Percentiles rank a stretch among this genome's conserved stretches.
These are phyloP conservation scores for Bombus affinis DNA, from an alignment of 1,140 invertebrate species.

Conservation along the genomic window DNA sequence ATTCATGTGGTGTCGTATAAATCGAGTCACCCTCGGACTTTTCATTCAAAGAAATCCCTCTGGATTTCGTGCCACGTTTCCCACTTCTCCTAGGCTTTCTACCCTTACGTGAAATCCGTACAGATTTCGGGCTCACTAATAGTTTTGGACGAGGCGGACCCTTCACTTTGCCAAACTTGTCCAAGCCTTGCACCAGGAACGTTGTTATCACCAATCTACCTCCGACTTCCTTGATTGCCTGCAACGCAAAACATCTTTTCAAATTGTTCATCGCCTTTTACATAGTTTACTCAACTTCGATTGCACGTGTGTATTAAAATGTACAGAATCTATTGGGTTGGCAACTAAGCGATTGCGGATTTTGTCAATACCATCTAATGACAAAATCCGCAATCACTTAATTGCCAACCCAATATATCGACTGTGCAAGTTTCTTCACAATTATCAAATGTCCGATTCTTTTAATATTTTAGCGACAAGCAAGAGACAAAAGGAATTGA, in stretches of 20 bases:
- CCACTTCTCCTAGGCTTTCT: not conserved
- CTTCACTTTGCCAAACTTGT: not conserved
- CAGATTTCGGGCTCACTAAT: not conserved
- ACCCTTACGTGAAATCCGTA: not conserved
- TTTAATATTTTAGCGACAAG: too few species aligned
- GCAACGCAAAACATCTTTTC: not conserved
- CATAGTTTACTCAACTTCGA: too few species aligned
- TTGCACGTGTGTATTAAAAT: too few species aligned
- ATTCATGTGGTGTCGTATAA: not conserved
- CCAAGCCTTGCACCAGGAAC: conserved; percentile 30
- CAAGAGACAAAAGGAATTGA: too few species aligned
- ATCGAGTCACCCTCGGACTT: not conserved
- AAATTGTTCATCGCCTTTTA: too few species aligned
- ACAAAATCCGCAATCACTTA: too few species aligned
- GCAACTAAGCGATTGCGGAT: too few species aligned
- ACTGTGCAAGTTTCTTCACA: too few species aligned
- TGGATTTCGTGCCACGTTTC: not conserved
- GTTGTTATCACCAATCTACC: conserved; percentile 56
- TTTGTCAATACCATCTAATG: too few species aligned
- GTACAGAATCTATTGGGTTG: too few species aligned
- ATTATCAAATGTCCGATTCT: too few species aligned
- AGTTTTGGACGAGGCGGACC: not conserved
- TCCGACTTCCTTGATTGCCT: conserved; percentile 59
- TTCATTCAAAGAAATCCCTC: not conserved
- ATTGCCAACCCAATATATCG: too few species aligned